phyloP scores from a whole-genome alignment of 2,113 vertebrate species.

The Megalops atlanticus region DNA sequence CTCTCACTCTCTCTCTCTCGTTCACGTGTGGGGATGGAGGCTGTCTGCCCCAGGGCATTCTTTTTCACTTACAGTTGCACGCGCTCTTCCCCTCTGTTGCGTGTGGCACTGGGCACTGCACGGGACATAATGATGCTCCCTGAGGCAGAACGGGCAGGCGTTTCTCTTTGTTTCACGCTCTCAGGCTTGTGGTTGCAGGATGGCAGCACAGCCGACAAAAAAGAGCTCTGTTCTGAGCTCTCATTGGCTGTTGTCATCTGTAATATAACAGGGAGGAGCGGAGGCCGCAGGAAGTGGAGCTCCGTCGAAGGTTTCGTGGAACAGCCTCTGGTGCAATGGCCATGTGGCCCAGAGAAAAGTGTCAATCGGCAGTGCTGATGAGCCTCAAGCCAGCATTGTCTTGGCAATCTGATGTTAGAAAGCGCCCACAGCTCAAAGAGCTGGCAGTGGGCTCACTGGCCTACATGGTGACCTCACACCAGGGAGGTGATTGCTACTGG shows the following conservation, averaged over 20 bases:
- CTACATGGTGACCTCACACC: constrained; percentile 17
- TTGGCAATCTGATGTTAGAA: background rate
- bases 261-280: background rate
- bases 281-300: constrained; percentile 1
- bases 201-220: background rate
- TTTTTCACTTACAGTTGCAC: constrained; percentile 9
- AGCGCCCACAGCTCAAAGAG: background rate
- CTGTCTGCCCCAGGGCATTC: constrained; percentile 11
- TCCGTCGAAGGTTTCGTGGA: background rate
- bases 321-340: background rate
- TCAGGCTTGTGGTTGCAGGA: background rate
- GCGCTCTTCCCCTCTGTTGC: constrained; percentile 5
- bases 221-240: background rate
- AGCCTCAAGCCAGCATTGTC: too few relatives aligned
- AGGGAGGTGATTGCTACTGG: background rate
- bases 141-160: background rate
- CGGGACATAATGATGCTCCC: too few relatives aligned
- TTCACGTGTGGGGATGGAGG: background rate
- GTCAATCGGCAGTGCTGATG: background rate
- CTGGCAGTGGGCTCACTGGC: background rate
- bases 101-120: too few relatives aligned
- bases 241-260: background rate
- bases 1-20: constrained; percentile 35
- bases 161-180: background rate
- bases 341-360: too few relatives aligned